Conservation (phyloP, 2,888 invertebrate genomes). For the Sylvicola cinctus region DNA sequence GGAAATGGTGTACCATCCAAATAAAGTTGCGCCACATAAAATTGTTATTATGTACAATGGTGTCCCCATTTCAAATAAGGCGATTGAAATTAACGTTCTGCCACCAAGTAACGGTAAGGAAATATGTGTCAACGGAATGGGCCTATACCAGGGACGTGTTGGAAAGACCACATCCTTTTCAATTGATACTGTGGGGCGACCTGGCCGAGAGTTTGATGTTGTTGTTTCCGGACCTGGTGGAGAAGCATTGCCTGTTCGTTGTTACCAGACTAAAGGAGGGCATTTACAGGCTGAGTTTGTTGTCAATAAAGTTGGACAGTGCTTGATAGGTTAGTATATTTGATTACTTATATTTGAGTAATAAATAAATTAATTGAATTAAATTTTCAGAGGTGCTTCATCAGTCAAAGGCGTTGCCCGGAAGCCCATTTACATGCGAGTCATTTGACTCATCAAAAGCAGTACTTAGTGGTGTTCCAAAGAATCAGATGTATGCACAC, state of each 20-base stretch:
- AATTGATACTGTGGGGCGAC: conserved; percentile 68
- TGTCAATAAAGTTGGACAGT: conserved; percentile 52
- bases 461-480: conserved; percentile 52
- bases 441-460: conserved; percentile 77
- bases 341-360: not conserved
- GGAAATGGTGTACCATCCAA: conserved; percentile 75
- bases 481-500: conserved; percentile 56
- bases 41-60: conserved; percentile 74
- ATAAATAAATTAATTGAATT: not conserved
- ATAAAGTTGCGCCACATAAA: conserved; percentile 68
- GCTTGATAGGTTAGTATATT: conserved; percentile 34
- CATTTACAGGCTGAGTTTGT: conserved; percentile 87
- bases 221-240: conserved; percentile 67
- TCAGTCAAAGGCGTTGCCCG: conserved; percentile 71
- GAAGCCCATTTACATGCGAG: conserved; percentile 87
- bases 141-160: conserved; percentile 67
- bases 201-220: conserved; percentile 78
- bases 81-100: conserved; percentile 33
- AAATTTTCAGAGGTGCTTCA: conserved; percentile 60
- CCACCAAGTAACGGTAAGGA: conserved; percentile 50
- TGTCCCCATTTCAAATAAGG: conserved; percentile 39
- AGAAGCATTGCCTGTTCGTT: conserved; percentile 67
- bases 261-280: conserved; percentile 92
- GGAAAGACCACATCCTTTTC: conserved; percentile 69
- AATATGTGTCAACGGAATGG: conserved; percentile 51